Evolutionary conservation across 2,797 vertebrate genomes (phyloP).

Genomic region (Mallotus villosus): DNA sequence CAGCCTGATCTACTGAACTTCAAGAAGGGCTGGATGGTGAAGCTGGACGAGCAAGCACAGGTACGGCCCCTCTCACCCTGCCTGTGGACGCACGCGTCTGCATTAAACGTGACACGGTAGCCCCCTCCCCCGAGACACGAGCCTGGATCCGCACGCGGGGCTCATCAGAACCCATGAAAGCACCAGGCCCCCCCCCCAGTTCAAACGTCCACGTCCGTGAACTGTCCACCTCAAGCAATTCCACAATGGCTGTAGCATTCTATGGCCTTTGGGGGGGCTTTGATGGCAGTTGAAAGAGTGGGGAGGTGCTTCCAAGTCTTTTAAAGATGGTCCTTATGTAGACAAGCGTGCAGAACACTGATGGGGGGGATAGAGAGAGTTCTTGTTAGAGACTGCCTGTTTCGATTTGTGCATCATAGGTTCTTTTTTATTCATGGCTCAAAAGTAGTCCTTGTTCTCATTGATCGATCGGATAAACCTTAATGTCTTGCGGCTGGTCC

Average conservation of each 20-base stretch:
- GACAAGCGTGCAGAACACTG: neutral
- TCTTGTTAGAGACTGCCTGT: neutral
- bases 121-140: too few relatives aligned
- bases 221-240: constrained; percentile 28
- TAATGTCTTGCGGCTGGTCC: too few relatives aligned
- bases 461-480: neutral
- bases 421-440: too few relatives aligned
- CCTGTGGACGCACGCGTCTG: too few relatives aligned
- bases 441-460: neutral
- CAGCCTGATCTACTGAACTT: constrained; percentile 84
- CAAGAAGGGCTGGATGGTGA: constrained; percentile 87
- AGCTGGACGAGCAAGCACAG: constrained; percentile 78
- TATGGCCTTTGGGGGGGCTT: constrained; percentile 57
- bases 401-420: too few relatives aligned
- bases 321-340: constrained; percentile 12
- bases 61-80: constrained; percentile 37
- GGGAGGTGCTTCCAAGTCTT: constrained; percentile 27
- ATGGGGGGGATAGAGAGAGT: constrained; percentile 1
- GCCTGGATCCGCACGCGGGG: too few relatives aligned
- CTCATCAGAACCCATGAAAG: too few relatives aligned
- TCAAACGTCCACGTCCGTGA: constrained; percentile 31
- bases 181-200: neutral
- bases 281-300: constrained; percentile 59
- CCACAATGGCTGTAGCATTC: constrained; percentile 11
- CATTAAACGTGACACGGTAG: too few relatives aligned